Percentiles rank a stretch among this genome's conserved stretches.
Conservation (phyloP, 2,888 invertebrate species). For the Trissoscelio sp. region DNA sequence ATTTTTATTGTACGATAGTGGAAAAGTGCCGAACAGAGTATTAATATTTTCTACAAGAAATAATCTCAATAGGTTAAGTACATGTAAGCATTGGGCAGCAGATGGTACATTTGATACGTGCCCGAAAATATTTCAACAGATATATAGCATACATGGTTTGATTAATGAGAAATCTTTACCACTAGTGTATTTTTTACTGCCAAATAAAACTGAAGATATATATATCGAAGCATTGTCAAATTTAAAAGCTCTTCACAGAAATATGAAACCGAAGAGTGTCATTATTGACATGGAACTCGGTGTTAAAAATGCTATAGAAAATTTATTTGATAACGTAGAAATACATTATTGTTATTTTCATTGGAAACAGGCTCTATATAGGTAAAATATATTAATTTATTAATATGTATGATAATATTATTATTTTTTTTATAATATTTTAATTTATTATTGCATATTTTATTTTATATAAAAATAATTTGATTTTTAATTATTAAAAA, state of each 20-base stretch:
- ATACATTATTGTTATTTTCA: conserved; percentile 26
- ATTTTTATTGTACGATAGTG: conserved; percentile 4
- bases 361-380: conserved; percentile 15
- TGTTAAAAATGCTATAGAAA: conserved; percentile 2
- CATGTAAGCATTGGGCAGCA: not conserved
- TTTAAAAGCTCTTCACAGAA: not conserved
- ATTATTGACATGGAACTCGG: conserved; percentile 17
- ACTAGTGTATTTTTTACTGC: conserved; percentile 3
- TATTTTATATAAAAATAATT: too few species aligned
- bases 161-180: not conserved
- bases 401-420: not conserved
- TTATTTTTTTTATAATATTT: not conserved
- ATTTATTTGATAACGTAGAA: not conserved
- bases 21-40: not conserved
- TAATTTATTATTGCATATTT: not conserved
- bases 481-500: too few species aligned
- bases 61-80: not conserved
- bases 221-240: not conserved
- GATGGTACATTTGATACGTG: not conserved
- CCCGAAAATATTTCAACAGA: not conserved
- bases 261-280: conserved; percentile 2
- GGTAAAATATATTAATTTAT: too few species aligned
- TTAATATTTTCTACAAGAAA: not conserved
- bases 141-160: not conserved
- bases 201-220: conserved; percentile 3